Evolutionary conservation across 2,797 vertebrate species (phyloP), one percentile per base, ranked within the genome.

Genomic region (Periparus ater): DNA sequence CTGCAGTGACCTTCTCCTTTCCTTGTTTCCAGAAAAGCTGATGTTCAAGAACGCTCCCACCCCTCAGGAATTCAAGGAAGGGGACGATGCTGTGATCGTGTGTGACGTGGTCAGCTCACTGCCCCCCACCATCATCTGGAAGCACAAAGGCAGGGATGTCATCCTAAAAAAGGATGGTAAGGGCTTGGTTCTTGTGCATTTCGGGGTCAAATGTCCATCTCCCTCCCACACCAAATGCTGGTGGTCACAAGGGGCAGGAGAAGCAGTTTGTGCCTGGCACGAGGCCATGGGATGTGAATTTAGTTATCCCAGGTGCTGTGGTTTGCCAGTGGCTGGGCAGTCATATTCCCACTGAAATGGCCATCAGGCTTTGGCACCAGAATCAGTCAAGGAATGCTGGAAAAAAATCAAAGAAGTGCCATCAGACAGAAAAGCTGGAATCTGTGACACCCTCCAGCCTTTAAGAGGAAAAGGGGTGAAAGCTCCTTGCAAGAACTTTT

Each of bases 91-190:
- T 3, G 97, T 98, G 97, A 98, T 99, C 1, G 93, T 99, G 38
- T 99, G 99, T 85, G 99, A 99, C 7, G 98, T 99, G 88, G 97
- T 98, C 96, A 99, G 99, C 95, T 99, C 99, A 0, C 98, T 99
- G 34, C 98, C 98, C 15, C 99, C 99, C n/a, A 98, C 98, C 30
- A 98, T 99, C 94, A 98, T 99, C 95, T 99, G 99, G 99, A 99
- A 99, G 90, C 99, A 99, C 95, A 99, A 99, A 97, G 98, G 98
- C 93, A 96, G 97, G 50, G 99, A 98, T 89, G 99, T 99, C 80
- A 98, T 99, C 92, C 97, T 99, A 88, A 99, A 99, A 89, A 99
- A 99, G 97, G 99, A 99, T 34, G 99, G 99, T 99, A 97, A 98
- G 98, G 83, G 34, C 55, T 60, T 13, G 25, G 20, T 53, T 61